Evolutionary conservation across 2,888 invertebrate genomes (phyloP).

Genomic region (Synanthedon myopaeformis): DNA sequence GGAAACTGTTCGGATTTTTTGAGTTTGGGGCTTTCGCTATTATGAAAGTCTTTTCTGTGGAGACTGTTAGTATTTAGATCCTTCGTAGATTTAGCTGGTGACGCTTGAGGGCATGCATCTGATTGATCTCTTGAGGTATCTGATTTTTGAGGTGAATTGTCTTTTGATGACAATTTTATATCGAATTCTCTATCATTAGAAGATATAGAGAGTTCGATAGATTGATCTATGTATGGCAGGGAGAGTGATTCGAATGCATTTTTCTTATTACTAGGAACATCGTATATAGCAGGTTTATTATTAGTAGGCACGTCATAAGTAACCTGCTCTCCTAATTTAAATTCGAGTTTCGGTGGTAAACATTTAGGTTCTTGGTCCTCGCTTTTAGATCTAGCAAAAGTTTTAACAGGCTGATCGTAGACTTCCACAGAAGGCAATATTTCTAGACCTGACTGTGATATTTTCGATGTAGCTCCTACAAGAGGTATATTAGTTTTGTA

Average conservation of each 20-base stretch:
- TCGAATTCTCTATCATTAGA: conserved; percentile 66
- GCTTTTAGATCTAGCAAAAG: conserved; percentile 20
- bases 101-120: conserved; percentile 27
- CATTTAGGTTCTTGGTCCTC: conserved; percentile 29
- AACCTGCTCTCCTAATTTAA: conserved; percentile 41
- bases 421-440: conserved; percentile 59
- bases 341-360: conserved; percentile 35
- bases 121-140: conserved; percentile 15
- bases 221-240: conserved; percentile 60
- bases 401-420: conserved; percentile 51
- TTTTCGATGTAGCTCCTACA: conserved; percentile 64
- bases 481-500: conserved; percentile 58
- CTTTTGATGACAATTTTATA: conserved; percentile 54
- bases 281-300: conserved; percentile 57
- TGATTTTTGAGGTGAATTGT: conserved; percentile 44
- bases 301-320: conserved; percentile 61
- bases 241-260: conserved; percentile 59
- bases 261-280: conserved; percentile 51
- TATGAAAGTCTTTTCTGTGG: conserved; percentile 46
- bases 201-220: conserved; percentile 58
- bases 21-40: conserved; percentile 37
- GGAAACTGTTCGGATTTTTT: conserved; percentile 48
- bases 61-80: conserved; percentile 41
- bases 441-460: conserved; percentile 61
- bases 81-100: conserved; percentile 42